phyloP scores from a whole-genome alignment of 2,888 invertebrate species.

The Tridacna crocea region DNA sequence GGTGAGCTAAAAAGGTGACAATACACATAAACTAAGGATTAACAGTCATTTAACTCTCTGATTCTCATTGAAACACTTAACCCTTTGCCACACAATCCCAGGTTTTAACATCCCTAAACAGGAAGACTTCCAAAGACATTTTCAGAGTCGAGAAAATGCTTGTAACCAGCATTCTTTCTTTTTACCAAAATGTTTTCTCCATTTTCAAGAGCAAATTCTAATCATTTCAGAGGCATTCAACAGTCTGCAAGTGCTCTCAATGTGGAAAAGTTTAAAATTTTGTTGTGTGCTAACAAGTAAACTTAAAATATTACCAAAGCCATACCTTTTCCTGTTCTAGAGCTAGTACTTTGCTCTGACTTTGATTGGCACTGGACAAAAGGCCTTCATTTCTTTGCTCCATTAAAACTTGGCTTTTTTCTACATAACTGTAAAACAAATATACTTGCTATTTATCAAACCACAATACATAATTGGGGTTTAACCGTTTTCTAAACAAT shows the following conservation, averaged over 20 bases:
- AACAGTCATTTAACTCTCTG: no score
- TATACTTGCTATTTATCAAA: background rate
- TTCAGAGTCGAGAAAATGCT: background rate
- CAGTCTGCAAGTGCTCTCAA: no score
- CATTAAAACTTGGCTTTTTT: slow-evolving; percentile 82
- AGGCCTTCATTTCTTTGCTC: slow-evolving; percentile 83
- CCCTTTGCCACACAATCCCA: no score
- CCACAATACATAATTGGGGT: no score
- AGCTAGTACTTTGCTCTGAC: slow-evolving; percentile 78
- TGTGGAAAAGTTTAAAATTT: no score
- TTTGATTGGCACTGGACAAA: slow-evolving; percentile 77
- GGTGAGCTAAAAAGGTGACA: no score
- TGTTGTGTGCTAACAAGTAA: background rate
- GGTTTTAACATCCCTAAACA: no score
- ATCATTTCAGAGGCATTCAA: no score
- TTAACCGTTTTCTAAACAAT: no score
- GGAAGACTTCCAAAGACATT: background rate
- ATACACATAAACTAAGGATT: no score
- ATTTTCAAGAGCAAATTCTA: no score
- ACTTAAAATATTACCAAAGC: background rate
- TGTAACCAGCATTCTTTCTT: background rate
- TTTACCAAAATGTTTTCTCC: background rate
- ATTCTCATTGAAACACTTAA: no score
- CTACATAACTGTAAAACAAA: slow-evolving; percentile 76
- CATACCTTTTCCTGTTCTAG: slow-evolving; percentile 83